Conservation (phyloP, 2,888 invertebrate species). For the Entomobrya proxima region DNA sequence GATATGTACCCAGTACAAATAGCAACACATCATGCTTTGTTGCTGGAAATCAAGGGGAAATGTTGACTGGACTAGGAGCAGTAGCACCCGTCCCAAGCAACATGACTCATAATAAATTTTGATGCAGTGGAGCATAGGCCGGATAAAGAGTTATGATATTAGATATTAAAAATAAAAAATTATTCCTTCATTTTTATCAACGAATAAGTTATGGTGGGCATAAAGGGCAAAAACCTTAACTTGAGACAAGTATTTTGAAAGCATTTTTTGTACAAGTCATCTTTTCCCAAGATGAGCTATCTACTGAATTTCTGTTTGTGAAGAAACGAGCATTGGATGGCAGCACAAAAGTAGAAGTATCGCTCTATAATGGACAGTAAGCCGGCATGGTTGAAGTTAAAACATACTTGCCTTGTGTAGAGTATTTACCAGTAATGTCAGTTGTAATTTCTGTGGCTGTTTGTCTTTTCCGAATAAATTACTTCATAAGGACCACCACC, state of each 20-base stretch:
- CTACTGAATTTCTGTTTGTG: too few relatives aligned
- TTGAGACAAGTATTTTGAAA: neutral
- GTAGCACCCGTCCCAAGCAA: conserved; percentile 47
- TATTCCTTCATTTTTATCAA: conserved; percentile 15
- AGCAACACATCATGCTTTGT: conserved; percentile 25
- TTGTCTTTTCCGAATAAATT: conserved; percentile 65
- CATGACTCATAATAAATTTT: conserved; percentile 37
- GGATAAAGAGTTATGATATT: conserved; percentile 60
- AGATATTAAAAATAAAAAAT: conserved; percentile 47
- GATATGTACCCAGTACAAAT: conserved; percentile 26
- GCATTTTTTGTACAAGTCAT: conserved; percentile 34
- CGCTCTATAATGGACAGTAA: too few relatives aligned
- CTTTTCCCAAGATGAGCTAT: conserved; percentile 3
- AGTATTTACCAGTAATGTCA: conserved; percentile 45
- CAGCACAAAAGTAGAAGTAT: too few relatives aligned
- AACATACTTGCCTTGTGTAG: too few relatives aligned
- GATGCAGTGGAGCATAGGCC: neutral
- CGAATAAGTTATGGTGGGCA: neutral
- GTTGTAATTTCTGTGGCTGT: conserved; percentile 56
- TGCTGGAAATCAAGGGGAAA: neutral
- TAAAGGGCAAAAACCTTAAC: neutral
- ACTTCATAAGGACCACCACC: conserved; percentile 65
- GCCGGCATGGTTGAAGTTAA: too few relatives aligned
- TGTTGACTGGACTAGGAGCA: conserved; percentile 24
- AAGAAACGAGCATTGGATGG: too few relatives aligned